These are phyloP conservation scores for Tamias sibiricus DNA, from an alignment of 2,113 vertebrate species.

Conservation along the genomic window DNA sequence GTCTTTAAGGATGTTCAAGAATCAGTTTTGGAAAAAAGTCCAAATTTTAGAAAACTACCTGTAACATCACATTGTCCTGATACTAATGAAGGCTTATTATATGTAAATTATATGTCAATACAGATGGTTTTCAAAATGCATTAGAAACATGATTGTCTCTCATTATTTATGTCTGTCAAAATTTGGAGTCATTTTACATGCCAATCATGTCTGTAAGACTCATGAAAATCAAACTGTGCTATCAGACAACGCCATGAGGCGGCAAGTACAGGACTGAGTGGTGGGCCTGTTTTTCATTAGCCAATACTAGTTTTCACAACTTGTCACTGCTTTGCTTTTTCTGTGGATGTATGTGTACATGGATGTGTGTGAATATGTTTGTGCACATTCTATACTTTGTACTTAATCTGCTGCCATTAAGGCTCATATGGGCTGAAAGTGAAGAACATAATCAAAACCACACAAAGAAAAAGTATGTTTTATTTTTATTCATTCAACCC, in stretches of 20 bases:
- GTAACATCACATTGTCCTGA: neutral
- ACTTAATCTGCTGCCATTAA: conserved; percentile 50
- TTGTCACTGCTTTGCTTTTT: conserved; percentile 68
- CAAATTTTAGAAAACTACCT: conserved; percentile 12
- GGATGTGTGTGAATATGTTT: neutral
- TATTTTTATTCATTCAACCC: neutral
- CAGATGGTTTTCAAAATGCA: neutral
- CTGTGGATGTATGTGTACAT: neutral
- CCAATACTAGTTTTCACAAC: conserved; percentile 60
- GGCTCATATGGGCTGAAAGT: neutral
- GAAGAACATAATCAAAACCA: conserved; percentile 66
- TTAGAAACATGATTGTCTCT: neutral
- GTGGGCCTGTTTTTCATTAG: conserved; percentile 70
- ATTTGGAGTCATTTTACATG: conserved; percentile 31
- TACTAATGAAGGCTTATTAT: neutral
- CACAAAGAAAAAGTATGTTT: neutral
- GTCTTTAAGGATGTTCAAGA: neutral
- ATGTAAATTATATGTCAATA: conserved; percentile 10
- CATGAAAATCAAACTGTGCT: conserved; percentile 57
- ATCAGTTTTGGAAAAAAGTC: neutral
- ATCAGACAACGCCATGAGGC: neutral
- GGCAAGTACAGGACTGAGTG: neutral
- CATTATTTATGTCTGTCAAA: conserved; percentile 40
- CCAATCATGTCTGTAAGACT: neutral
- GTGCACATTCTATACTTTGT: conserved; percentile 1